A percentile compares a stretch with the other conserved stretches of the same genome.
Evolutionary conservation across 2,888 invertebrate species (phyloP).

Genomic region (Agrotis exclamationis): DNA sequence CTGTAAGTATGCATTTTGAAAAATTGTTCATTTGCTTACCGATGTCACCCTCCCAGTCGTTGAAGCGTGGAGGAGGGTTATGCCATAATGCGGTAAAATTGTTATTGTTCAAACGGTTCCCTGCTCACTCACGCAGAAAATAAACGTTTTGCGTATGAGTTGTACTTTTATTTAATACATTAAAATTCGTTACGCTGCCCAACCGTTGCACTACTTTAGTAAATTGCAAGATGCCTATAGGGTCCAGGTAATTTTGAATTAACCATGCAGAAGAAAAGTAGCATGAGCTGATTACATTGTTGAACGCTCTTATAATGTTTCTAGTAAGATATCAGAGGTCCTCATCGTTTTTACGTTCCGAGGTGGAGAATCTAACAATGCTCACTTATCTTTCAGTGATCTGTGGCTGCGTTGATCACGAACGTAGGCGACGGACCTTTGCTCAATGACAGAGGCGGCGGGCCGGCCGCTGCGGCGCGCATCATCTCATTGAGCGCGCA

Average conservation of each 20-base stretch:
- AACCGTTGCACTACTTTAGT: slow-evolving; percentile 38
- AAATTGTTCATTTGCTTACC: slow-evolving; percentile 74
- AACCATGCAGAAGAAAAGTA: slow-evolving; percentile 18
- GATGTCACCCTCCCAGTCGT: slow-evolving; percentile 74
- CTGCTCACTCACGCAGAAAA: slow-evolving; percentile 80
- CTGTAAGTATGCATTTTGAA: slow-evolving; percentile 63
- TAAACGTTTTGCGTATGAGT: slow-evolving; percentile 77
- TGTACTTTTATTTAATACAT: slow-evolving; percentile 59
- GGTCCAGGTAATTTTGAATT: slow-evolving; percentile 26
- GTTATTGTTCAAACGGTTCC: slow-evolving; percentile 83
- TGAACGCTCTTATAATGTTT: slow-evolving; percentile 32
- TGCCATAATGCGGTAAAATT: slow-evolving; percentile 83
- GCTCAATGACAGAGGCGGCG: slow-evolving; percentile 89
- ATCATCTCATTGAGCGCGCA: slow-evolving; percentile 91
- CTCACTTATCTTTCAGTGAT: slow-evolving; percentile 75
- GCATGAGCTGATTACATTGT: slow-evolving; percentile 22
- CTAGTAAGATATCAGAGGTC: slow-evolving; percentile 43
- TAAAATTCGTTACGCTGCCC: slow-evolving; percentile 59
- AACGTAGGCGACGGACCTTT: slow-evolving; percentile 90
- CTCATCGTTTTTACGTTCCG: slow-evolving; percentile 56
- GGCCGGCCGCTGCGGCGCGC: slow-evolving; percentile 79
- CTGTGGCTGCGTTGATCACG: slow-evolving; percentile 78
- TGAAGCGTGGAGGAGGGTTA: slow-evolving; percentile 81
- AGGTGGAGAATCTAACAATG: slow-evolving; percentile 67
- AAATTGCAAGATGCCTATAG: slow-evolving; percentile 37